These are phyloP conservation scores for Pterophyllum scalare DNA, from an alignment of 2,113 vertebrate genomes.

Conservation along the genomic window DNA sequence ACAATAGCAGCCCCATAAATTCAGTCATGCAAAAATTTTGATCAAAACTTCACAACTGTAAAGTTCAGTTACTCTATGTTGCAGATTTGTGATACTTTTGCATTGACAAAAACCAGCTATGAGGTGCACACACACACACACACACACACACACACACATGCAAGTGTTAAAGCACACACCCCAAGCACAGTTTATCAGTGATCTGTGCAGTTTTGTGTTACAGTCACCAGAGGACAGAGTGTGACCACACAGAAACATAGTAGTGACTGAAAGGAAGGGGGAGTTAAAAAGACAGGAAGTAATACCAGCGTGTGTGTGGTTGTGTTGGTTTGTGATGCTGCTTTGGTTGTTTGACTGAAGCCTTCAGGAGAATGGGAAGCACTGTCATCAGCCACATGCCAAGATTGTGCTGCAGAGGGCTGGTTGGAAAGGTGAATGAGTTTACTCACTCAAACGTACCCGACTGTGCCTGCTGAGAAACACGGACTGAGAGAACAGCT, in stretches of 20 bases:
- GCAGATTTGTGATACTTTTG: neutral
- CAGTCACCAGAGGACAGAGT: conserved; percentile 55
- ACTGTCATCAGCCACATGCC: neutral
- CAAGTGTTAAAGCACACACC: neutral
- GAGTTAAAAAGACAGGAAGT: neutral
- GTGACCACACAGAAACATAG: neutral
- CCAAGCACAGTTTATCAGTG: neutral
- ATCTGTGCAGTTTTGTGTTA: neutral
- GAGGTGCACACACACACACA: neutral
- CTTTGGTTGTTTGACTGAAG: neutral
- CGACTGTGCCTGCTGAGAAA: neutral
- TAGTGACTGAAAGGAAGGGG: neutral
- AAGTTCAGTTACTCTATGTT: neutral
- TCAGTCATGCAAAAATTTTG: no score
- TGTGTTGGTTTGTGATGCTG: neutral
- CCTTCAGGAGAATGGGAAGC: neutral
- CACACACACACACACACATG: neutral
- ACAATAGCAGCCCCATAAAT: neutral
- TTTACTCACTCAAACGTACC: conserved; percentile 20
- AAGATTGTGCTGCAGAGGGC: neutral
- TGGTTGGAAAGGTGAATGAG: conserved; percentile 11
- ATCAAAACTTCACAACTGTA: neutral
- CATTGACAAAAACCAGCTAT: neutral
- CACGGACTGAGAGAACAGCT: neutral
- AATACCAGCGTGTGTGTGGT: neutral